Conservation (phyloP, 2,113 vertebrate species). For the Nibea coibor region DNA sequence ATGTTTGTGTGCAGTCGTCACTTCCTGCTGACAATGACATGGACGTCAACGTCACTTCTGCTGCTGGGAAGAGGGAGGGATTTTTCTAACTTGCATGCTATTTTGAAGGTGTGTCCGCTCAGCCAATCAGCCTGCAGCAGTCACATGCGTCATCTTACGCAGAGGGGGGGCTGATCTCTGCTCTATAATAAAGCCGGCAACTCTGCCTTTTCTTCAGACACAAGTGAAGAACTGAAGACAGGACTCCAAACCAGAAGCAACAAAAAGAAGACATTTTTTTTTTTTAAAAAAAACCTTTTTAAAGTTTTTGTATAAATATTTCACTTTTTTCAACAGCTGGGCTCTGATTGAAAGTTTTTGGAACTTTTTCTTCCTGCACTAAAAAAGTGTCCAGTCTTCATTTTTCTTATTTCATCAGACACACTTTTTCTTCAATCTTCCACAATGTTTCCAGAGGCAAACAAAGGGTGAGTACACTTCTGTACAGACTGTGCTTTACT, state of each 20-base stretch:
- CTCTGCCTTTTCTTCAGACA: not conserved
- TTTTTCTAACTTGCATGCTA: not conserved
- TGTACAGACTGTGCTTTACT: not conserved
- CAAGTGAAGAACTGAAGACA: not conserved
- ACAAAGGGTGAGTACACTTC: constrained; percentile 70
- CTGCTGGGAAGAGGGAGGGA: not conserved
- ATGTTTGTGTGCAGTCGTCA: too few species aligned
- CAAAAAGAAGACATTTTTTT: not conserved
- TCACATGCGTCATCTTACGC: constrained; percentile 13
- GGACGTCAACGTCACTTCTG: not conserved
- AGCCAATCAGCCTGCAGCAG: constrained; percentile 53
- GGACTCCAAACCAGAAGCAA: constrained; percentile 5
- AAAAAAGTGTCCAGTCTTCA: not conserved
- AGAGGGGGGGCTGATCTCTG: not conserved
- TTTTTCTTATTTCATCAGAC: not conserved
- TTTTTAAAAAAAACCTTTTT: not conserved
- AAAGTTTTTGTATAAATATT: not conserved
- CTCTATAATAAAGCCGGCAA: constrained; percentile 55
- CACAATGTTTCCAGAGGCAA: constrained; percentile 77
- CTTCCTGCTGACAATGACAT: not conserved
- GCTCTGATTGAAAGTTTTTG: constrained; percentile 4
- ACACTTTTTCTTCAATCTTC: not conserved
- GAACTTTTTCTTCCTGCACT: constrained; percentile 3
- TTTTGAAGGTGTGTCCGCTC: constrained; percentile 55
- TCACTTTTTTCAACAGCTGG: not conserved